Conservation (phyloP, 2,888 invertebrate species). For the Ichneumoninae sp. region DNA sequence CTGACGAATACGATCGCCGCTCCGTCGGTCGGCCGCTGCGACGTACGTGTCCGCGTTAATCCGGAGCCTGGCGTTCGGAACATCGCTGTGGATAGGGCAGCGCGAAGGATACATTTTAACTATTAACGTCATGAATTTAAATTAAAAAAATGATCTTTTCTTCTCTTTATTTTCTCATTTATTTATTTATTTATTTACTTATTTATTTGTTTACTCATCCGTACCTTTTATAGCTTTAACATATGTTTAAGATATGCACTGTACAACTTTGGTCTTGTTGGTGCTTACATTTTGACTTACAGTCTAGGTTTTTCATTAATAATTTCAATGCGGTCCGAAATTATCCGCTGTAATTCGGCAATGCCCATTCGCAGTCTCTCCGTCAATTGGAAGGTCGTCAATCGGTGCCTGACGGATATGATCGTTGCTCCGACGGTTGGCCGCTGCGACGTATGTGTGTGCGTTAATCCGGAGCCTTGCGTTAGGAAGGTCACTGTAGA, state of each 20-base stretch:
- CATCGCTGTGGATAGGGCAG: not conserved
- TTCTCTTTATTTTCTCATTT: no score
- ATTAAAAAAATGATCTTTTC: not conserved
- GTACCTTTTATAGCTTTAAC: no score
- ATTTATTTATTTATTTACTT: no score
- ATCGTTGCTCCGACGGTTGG: not conserved
- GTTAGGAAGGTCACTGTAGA: not conserved
- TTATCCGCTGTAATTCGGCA: not conserved
- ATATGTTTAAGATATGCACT: no score
- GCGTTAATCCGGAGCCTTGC: not conserved
- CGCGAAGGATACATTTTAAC: no score
- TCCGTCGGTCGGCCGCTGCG: slow-evolving; percentile 1
- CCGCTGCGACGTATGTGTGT: not conserved
- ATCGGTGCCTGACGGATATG: slow-evolving; percentile 16
- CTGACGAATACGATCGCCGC: slow-evolving; percentile 8
- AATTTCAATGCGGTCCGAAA: not conserved
- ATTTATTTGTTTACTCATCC: no score
- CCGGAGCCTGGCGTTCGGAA: not conserved
- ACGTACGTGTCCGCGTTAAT: not conserved
- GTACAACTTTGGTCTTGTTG: no score
- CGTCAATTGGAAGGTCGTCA: slow-evolving; percentile 12
- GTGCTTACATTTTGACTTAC: no score
- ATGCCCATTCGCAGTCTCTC: not conserved
- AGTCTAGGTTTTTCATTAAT: no score
- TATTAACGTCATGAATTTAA: not conserved